Evolutionary conservation across 2,113 vertebrate genomes (phyloP), one percentile per base, ranked within the genome.

Genomic region (Sinocyclocheilus rhinocerous): DNA sequence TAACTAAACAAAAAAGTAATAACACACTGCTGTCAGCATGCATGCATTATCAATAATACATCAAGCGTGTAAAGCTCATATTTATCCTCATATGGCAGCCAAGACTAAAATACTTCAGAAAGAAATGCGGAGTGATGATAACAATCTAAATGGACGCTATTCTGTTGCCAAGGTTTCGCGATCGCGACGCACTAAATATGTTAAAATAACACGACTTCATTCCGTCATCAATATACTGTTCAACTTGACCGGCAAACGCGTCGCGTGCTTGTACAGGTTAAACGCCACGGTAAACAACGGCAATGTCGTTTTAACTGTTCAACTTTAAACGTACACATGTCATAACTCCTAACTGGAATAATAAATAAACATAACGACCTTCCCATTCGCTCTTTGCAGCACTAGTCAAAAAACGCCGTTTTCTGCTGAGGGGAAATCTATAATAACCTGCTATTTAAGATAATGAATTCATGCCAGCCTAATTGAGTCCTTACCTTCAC

Each of bases 401-500:
- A 33, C 81, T 70, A 52, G 10, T 69, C 52, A 61, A 26, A 55
- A 24, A 57, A 72, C 69, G 26, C 76, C 61, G 42, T 86, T 45
- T 70, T 75, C 84, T 89, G 69, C 67, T 65, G 83, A 29, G 48
- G 29, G 52, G 72, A 69, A 86, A 76, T 81, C 36, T 75, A 52
- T 63, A 59, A 85, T 73, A 82, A 76, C 36, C 50, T 80, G 57
- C 50, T 61, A 6, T 77, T 57, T 75, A 67, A 45, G 52, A 82
- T 33, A 87, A 89, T 50, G 22, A 48, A 33, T 75, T 84, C 75
- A 45, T 24, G 39, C 20, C 11, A 65, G 72, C 16, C 12, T 81
- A 78, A 83, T 45, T 59, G n/a, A 86, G 87, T 88, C 81, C 93
- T 91, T 93, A 95, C 95, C 94, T 95, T 90, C 89, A 89, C 90